These are phyloP conservation scores for Phalacrocorax aristotelis DNA, from an alignment of 2,113 vertebrate species.

Conservation along the genomic window DNA sequence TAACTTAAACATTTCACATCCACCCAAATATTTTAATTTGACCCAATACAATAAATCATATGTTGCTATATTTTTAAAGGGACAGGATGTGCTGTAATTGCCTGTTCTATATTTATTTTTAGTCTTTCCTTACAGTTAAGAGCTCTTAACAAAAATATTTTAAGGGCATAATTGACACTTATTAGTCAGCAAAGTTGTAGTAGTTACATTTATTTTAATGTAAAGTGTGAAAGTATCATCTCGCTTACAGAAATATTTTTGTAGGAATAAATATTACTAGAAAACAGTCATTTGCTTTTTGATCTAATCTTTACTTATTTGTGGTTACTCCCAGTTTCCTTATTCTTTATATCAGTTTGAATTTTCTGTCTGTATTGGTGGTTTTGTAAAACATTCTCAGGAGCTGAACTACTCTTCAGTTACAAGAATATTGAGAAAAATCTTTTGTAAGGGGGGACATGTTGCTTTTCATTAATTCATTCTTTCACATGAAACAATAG, in stretches of 20 bases:
- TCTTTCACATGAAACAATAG: not conserved
- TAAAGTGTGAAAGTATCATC: not conserved
- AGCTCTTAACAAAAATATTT: not conserved
- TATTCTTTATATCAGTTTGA: not conserved
- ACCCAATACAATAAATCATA: not conserved
- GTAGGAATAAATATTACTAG: not conserved
- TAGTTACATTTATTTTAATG: not conserved
- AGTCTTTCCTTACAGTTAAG: not conserved
- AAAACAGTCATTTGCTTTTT: not conserved
- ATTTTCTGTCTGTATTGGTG: not conserved
- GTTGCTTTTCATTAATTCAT: not conserved
- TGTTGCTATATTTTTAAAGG: not conserved
- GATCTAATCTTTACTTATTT: not conserved
- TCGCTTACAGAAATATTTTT: not conserved
- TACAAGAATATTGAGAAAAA: not conserved
- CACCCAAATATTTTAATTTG: constrained; percentile 41
- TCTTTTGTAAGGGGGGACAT: not conserved
- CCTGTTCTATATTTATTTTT: not conserved
- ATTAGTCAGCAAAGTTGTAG: not conserved
- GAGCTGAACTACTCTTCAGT: not conserved
- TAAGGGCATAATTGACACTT: not conserved
- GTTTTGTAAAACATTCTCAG: not conserved
- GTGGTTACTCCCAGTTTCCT: not conserved
- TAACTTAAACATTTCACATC: constrained; percentile 35
- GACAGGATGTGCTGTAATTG: not conserved